phyloP scores from a whole-genome alignment of 2,888 invertebrate genomes.

The Sarcophaga variegata region DNA sequence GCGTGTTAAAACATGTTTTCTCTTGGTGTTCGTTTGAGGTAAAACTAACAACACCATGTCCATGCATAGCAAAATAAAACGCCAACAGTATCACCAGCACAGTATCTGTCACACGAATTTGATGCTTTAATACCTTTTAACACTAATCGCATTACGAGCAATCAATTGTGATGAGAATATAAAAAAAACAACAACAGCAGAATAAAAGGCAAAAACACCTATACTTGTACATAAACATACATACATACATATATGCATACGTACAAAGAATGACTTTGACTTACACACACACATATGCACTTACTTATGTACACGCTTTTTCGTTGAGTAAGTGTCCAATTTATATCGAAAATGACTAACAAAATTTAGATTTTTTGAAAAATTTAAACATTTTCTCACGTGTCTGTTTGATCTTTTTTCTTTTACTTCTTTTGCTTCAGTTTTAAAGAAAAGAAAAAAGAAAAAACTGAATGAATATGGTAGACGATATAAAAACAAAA shows the following conservation, averaged over 20 bases:
- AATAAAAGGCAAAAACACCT: neutral
- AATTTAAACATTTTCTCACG: slow-evolving; percentile 72
- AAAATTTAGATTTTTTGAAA: slow-evolving; percentile 57
- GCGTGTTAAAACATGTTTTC: slow-evolving; percentile 68
- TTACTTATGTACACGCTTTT: neutral
- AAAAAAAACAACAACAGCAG: slow-evolving; percentile 75
- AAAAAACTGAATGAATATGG: too few species aligned
- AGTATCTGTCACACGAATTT: slow-evolving; percentile 79
- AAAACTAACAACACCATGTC: slow-evolving; percentile 38
- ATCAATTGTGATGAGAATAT: slow-evolving; percentile 82
- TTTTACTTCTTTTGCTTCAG: neutral
- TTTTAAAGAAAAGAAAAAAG: neutral
- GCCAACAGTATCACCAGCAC: slow-evolving; percentile 46
- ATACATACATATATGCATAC: slow-evolving; percentile 48
- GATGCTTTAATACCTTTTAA: slow-evolving; percentile 82
- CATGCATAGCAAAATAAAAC: neutral
- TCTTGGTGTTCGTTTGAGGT: slow-evolving; percentile 28
- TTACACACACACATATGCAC: slow-evolving; percentile 27
- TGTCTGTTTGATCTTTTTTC: slow-evolving; percentile 58
- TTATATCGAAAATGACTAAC: slow-evolving; percentile 55
- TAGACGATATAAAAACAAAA: neutral
- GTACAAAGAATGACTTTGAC: slow-evolving; percentile 53
- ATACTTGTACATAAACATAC: slow-evolving; percentile 42
- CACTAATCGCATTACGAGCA: slow-evolving; percentile 81
- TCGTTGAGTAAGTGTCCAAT: slow-evolving; percentile 17